Conservation (phyloP, 2,113 vertebrate genomes). For the Naja naja region DNA sequence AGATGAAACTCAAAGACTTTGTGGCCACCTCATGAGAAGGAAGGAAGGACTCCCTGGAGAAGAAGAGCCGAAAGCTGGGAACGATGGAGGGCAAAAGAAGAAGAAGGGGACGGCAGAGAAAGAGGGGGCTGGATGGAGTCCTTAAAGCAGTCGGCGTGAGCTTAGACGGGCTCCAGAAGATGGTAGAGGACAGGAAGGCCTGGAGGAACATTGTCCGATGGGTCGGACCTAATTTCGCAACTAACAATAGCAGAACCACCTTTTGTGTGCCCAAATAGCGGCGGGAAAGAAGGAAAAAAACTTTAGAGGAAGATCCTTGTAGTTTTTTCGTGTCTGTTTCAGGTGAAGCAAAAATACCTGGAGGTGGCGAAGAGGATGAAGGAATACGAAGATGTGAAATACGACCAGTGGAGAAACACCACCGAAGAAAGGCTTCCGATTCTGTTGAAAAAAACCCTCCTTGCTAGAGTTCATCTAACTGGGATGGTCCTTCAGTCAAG, state of each 20-base stretch:
- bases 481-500: conserved; percentile 18
- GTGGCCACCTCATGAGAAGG: too few species aligned
- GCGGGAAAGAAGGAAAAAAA: background rate
- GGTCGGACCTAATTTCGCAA: too few species aligned
- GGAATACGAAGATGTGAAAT: conserved; percentile 78
- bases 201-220: too few species aligned
- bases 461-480: conserved; percentile 54
- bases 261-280: background rate
- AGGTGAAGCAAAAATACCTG: conserved; percentile 82
- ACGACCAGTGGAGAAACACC: conserved; percentile 69
- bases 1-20: too few species aligned
- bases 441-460: conserved; percentile 78
- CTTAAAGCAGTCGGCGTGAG: too few species aligned
- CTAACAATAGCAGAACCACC: background rate
- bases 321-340: conserved; percentile 11
- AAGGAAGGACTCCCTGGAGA: too few species aligned
- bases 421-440: conserved; percentile 67
- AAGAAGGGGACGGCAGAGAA: too few species aligned
- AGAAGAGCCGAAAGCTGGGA: too few species aligned
- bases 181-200: too few species aligned
- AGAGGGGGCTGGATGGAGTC: too few species aligned
- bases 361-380: conserved; percentile 74
- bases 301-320: background rate
- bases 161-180: too few species aligned
- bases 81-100: too few species aligned